Evolutionary conservation across 2,113 vertebrate genomes (phyloP).

Genomic region (Alouatta palliata): DNA sequence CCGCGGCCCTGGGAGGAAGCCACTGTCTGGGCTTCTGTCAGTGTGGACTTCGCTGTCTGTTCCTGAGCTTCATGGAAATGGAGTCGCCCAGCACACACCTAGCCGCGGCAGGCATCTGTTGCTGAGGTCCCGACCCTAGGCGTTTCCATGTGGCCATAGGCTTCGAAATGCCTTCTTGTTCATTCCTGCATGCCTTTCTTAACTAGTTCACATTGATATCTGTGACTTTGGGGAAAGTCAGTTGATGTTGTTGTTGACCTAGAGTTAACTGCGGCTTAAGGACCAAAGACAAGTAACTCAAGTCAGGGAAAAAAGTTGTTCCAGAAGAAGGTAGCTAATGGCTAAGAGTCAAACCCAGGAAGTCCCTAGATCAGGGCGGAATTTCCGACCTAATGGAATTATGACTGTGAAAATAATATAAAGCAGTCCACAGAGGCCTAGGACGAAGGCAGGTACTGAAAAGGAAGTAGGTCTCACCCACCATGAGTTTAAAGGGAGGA

Average conservation of each 20-base stretch:
- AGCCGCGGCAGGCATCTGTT: rapidly evolving
- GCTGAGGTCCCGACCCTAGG: not conserved
- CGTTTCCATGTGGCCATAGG: rapidly evolving
- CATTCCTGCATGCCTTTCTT: not conserved
- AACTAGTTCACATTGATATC: not conserved
- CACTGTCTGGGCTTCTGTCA: not conserved
- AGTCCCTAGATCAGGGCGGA: not conserved
- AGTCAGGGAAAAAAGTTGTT: rapidly evolving
- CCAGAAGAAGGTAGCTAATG: rapidly evolving
- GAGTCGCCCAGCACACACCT: rapidly evolving
- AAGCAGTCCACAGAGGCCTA: not conserved
- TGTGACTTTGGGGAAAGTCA: not conserved
- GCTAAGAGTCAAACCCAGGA: not conserved
- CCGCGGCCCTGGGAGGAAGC: not conserved
- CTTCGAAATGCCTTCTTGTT: not conserved
- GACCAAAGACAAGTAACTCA: not conserved
- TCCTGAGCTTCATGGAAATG: too few relatives aligned
- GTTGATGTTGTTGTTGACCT: not conserved
- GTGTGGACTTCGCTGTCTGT: rapidly evolving
- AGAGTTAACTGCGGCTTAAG: rapidly evolving
- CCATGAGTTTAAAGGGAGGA: not conserved
- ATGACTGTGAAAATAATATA: too few relatives aligned
- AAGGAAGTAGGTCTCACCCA: rapidly evolving
- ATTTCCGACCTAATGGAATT: not conserved
- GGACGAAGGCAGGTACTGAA: rapidly evolving